Base-by-base conservation (phyloP, 2,797 vertebrate species). In the Merluccius polli region DNA sequence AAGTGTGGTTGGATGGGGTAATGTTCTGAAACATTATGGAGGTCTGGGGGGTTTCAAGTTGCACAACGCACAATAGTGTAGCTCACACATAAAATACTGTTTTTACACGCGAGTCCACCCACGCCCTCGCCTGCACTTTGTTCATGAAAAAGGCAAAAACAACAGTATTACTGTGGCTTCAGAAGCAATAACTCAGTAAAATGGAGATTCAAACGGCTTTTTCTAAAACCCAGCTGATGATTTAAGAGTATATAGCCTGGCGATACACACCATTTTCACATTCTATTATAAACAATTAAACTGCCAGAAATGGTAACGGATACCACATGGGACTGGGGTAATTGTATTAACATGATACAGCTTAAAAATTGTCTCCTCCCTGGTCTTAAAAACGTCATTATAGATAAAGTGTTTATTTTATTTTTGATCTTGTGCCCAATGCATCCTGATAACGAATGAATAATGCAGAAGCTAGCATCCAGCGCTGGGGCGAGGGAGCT, bases 381-480 rank as follows among this genome's bases (percentile, higher is more conserved):
- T 3, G 59, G n/a, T 13, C 59, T 59, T 59, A 59, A 59, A 59
- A 59, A 59, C 21, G 21, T 59, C 21, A 59, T 59, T 59, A 59
- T 65, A 65, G 59, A 65, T 65, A 65, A 63, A 63, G 24, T 65
- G 59, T 65, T 71, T 36, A 32, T 33, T 33, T 71, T 71, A 32
- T 18, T 32, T 21, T 31, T 71, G 70, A 71, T 71, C 31, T 33
- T 71, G 31, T 32, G 70, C 31, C 35, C 21, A 32, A 71, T 71
- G 31, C 35, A 32, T 33, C 36, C 48, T 33, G 31, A 33, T 29
- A 67, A 65, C n/a, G 18, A 21, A 38, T 63, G 41, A 30, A 69
- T 69, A 65, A 65, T 65, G 59, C 67, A 69, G 12, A 31, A 69
- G 15, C 67, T 69, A 69, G 31, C 31, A 69, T 69, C 67, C 67